A percentile compares a stretch with the other conserved stretches of the same genome.
Evolutionary conservation across 2,888 invertebrate species (phyloP).

Genomic region (Mesorhabditis spiculigera): DNA sequence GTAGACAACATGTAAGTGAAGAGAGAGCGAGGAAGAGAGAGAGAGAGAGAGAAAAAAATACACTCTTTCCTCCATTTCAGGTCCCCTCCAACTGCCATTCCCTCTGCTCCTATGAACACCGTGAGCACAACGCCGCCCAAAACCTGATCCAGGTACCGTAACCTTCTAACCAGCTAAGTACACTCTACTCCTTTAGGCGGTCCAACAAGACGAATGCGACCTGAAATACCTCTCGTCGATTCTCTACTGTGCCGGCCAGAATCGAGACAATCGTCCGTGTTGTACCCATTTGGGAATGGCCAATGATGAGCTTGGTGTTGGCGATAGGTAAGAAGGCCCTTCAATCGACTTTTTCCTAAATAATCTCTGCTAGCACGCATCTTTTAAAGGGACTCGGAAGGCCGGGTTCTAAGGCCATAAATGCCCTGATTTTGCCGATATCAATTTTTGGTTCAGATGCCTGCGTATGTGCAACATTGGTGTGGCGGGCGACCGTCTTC

Average conservation of each 20-base stretch:
- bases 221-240: conserved; percentile 41
- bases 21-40: not conserved
- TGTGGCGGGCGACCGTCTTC: conserved; percentile 38
- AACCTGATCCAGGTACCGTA: conserved; percentile 32
- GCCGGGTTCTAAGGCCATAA: not conserved
- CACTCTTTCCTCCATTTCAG: conserved; percentile 14
- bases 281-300: conserved; percentile 51
- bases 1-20: conserved; percentile 41
- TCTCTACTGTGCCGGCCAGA: conserved; percentile 55
- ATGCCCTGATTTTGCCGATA: not conserved
- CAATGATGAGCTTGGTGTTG: conserved; percentile 46
- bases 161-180: not conserved
- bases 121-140: conserved; percentile 53
- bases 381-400: not conserved
- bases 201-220: conserved; percentile 41
- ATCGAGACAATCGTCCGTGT: conserved; percentile 54
- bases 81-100: conserved; percentile 52
- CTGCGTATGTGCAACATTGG: conserved; percentile 54
- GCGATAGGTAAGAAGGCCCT: conserved; percentile 29
- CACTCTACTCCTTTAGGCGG: conserved; percentile 20
- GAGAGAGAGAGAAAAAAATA: not conserved
- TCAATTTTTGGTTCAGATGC: conserved; percentile 31
- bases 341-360: not conserved
- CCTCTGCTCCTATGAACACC: conserved; percentile 54
- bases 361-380: not conserved